Evolutionary conservation across 2,113 vertebrate genomes (phyloP).

Genomic region (Gallinago undulata): DNA sequence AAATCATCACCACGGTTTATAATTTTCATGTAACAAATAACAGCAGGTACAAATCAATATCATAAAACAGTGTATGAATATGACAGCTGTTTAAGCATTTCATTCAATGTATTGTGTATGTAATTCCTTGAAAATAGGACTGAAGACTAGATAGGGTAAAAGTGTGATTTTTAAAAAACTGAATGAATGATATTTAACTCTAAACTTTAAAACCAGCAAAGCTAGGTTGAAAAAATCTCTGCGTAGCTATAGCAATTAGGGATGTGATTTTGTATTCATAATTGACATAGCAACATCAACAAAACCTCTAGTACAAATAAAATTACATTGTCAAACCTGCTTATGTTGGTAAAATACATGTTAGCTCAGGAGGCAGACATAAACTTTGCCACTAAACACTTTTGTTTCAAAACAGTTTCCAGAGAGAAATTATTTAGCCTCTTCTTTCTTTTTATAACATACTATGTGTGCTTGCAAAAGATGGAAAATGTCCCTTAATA

Average conservation of each 20-base stretch:
- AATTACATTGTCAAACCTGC: not conserved
- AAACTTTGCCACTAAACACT: not conserved
- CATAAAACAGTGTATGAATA: not conserved
- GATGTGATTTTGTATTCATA: not conserved
- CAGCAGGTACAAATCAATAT: not conserved
- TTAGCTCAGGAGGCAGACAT: not conserved
- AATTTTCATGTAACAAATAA: not conserved
- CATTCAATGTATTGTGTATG: not conserved
- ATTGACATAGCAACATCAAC: not conserved
- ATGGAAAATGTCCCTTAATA: not conserved
- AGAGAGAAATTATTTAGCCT: not conserved
- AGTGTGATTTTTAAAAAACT: not conserved
- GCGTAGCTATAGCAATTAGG: not conserved
- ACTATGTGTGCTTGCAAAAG: not conserved
- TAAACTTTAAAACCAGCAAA: not conserved
- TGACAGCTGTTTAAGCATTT: not conserved
- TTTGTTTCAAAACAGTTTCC: not conserved
- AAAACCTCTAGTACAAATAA: not conserved
- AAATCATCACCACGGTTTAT: not conserved
- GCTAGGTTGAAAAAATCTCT: not conserved
- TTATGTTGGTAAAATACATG: not conserved
- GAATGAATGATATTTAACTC: not conserved
- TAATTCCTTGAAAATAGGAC: not conserved
- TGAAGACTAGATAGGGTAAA: not conserved
- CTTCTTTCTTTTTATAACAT: not conserved